These are phyloP conservation scores for Rutpela maculata DNA, from an alignment of 2,888 invertebrate species.

Conservation along the genomic window DNA sequence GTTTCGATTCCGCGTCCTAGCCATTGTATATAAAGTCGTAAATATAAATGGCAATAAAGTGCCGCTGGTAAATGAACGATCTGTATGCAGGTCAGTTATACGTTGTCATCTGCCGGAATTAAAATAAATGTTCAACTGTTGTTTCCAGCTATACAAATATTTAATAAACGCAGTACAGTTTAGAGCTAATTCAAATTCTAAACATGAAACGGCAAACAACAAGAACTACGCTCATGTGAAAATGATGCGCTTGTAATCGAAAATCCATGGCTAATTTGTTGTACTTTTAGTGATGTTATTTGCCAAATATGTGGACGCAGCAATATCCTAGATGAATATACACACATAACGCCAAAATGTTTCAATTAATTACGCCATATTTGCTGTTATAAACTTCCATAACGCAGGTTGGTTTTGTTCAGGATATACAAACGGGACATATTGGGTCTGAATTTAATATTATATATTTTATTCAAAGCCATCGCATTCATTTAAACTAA, in stretches of 20 bases:
- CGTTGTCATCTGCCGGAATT: conserved; percentile 55
- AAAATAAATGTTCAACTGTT: conserved; percentile 53
- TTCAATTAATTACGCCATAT: conserved; percentile 29
- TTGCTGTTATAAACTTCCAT: conserved; percentile 3
- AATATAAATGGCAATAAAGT: conserved; percentile 25
- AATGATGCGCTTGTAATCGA: conserved; percentile 19
- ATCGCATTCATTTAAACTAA: neutral
- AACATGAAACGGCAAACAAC: conserved; percentile 9
- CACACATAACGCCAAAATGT: conserved; percentile 12
- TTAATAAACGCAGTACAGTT: conserved; percentile 48
- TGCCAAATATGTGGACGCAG: conserved; percentile 16
- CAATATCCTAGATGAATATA: conserved; percentile 16
- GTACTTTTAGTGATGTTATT: conserved; percentile 25
- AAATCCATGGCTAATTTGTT: conserved; percentile 30
- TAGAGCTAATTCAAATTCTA: conserved; percentile 41
- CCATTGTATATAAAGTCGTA: conserved; percentile 27
- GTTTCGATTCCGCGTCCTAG: neutral
- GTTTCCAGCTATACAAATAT: conserved; percentile 52
- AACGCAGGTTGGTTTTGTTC: conserved; percentile 4
- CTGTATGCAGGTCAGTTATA: conserved; percentile 57
- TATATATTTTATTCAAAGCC: neutral
- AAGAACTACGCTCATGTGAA: conserved; percentile 8
- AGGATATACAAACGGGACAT: neutral
- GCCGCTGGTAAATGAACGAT: conserved; percentile 45
- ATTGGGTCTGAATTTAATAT: neutral